Percentiles rank a stretch among this genome's conserved stretches.
Conservation (phyloP, 2,888 invertebrate genomes). For the Protodeltote pygarga region DNA sequence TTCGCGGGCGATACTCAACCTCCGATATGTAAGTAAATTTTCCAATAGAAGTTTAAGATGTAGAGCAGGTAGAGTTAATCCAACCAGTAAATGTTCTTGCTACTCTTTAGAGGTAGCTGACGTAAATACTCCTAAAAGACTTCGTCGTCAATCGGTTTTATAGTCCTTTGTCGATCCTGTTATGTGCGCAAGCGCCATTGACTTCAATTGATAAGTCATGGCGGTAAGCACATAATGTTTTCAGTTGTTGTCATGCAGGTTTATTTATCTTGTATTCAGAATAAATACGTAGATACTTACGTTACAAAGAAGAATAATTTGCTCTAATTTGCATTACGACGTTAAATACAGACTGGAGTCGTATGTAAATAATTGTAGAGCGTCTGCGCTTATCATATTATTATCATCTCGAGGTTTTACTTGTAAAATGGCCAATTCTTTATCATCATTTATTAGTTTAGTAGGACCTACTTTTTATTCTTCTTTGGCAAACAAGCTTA, state of each 20-base stretch:
- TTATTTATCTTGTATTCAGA: constrained; percentile 9
- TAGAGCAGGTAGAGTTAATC: too few relatives aligned
- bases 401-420: background rate
- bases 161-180: constrained; percentile 27
- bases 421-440: background rate
- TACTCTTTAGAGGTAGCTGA: constrained; percentile 18
- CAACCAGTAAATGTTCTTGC: constrained; percentile 18
- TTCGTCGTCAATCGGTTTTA: constrained; percentile 16
- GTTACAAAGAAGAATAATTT: constrained; percentile 1
- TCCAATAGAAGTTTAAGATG: background rate
- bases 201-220: constrained; percentile 11
- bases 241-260: constrained; percentile 3
- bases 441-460: too few relatives aligned
- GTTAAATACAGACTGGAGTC: constrained; percentile 15
- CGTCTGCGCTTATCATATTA: constrained; percentile 20
- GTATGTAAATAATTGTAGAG: constrained; percentile 24
- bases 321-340: constrained; percentile 2
- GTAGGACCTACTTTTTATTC: too few relatives aligned
- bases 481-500: too few relatives aligned
- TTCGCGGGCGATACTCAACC: constrained; percentile 82
- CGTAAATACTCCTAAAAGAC: constrained; percentile 21
- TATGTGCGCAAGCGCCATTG: constrained; percentile 1
- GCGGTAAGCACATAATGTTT: background rate
- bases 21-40: constrained; percentile 76
- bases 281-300: constrained; percentile 1